These are phyloP conservation scores for Ceratosolen solmsi DNA, from an alignment of 1,140 invertebrate genomes.

Conservation along the genomic window DNA sequence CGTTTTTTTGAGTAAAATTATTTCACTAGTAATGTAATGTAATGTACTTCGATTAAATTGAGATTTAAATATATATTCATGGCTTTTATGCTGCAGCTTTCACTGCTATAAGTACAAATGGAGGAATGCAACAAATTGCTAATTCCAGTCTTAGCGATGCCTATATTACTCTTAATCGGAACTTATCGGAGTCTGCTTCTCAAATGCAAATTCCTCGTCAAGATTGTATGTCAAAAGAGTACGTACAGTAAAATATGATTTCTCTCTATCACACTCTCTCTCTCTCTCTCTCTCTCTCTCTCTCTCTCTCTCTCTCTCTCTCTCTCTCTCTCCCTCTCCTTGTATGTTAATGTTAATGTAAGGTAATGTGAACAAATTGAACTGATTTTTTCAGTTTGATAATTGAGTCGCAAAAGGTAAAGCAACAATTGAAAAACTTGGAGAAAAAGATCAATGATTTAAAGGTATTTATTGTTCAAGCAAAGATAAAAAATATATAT, in stretches of 20 bases:
- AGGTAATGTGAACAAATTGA: neutral
- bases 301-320: too few relatives aligned
- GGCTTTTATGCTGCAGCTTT: constrained; percentile 60
- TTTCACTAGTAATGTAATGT: too few relatives aligned
- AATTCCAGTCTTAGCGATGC: constrained; percentile 66
- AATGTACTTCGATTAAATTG: too few relatives aligned
- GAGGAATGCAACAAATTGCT: constrained; percentile 62
- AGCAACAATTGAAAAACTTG: constrained; percentile 78
- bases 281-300: too few relatives aligned
- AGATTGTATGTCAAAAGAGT: constrained; percentile 72
- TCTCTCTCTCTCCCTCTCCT: too few relatives aligned
- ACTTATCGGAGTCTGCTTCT: constrained; percentile 62
- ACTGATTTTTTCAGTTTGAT: constrained; percentile 69
- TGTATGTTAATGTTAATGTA: too few relatives aligned
- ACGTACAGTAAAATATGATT: constrained; percentile 44
- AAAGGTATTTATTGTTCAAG: constrained; percentile 70
- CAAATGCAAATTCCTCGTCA: constrained; percentile 64
- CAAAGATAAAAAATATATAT: constrained; percentile 35
- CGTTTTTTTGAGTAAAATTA: too few relatives aligned
- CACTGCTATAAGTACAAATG: constrained; percentile 62
- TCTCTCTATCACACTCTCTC: constrained; percentile 55
- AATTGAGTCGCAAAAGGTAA: constrained; percentile 78
- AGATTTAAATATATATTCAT: neutral
- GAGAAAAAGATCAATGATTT: constrained; percentile 80
- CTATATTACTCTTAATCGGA: constrained; percentile 73